A percentile compares a stretch with the other conserved stretches of the same genome.
phyloP scores from a whole-genome alignment of 2,113 vertebrate genomes.

The Ictidomys tridecemlineatus region DNA sequence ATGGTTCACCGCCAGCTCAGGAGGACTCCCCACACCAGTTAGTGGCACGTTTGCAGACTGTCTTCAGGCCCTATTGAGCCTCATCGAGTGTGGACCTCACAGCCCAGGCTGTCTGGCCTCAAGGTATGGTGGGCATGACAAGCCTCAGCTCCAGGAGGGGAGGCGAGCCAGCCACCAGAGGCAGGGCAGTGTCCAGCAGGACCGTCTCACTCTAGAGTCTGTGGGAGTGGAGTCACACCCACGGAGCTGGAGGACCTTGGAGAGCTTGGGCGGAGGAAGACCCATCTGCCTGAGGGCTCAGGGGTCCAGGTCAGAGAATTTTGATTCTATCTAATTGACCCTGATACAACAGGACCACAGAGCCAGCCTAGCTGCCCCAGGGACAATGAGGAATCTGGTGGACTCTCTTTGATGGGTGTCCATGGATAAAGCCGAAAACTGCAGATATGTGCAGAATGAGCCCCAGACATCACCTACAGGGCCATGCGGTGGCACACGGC shows the following conservation, averaged over 20 bases:
- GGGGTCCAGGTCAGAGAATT: neutral
- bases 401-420: neutral
- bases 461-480: accelerated
- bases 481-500: neutral
- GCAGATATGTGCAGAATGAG: accelerated
- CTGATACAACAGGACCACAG: neutral
- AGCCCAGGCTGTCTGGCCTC: neutral
- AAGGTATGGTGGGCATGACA: neutral
- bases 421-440: accelerated
- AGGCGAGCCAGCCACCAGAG: neutral
- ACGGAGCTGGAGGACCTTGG: too few relatives aligned
- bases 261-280: neutral
- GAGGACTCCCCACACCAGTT: neutral
- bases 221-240: too few relatives aligned
- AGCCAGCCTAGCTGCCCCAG: neutral
- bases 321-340: too few relatives aligned
- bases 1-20: neutral
- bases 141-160: neutral
- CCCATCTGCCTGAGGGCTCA: neutral
- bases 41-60: neutral
- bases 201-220: neutral
- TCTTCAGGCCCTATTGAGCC: neutral
- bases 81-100: neutral
- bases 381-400: neutral
- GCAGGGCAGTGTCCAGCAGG: neutral